Evolutionary conservation across 2,888 invertebrate species (phyloP), one percentile per base, ranked within the genome.

Genomic region (Cetonia aurata): DNA sequence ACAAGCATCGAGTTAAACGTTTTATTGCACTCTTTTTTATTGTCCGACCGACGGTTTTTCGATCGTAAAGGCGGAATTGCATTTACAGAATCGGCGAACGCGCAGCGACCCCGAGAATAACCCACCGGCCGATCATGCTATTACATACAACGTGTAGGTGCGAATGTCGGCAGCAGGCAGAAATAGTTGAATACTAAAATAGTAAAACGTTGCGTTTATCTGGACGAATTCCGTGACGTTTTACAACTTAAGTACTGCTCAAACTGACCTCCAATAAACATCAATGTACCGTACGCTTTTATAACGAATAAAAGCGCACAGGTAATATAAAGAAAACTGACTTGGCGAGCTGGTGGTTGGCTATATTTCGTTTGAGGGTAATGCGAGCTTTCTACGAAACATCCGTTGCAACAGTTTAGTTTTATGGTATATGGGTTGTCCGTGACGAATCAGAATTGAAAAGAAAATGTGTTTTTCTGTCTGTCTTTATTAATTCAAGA

Each of bases 1-100:
- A 33, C 62, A 33, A 62, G 62, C 48, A 62, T 48, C 13, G 48
- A 33, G 50, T 33, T 62, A 62, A 62, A 31, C 62, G 48, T 62
- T 62, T 62, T 62, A 62, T 48, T 62, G 62, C 48, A 62, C n/a
- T 48, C 25, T 50, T 62, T 62, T 62, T 62, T 48, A 15, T 62
- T 31, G 31, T 12, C 33, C 48, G 25, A 33, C n/a, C 17, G 25
- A 31, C 1, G 46, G 48, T 31, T 62, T 37, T 62, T 19, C 48
- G 62, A 62, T 62, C 62, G 48, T 62, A 62, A 46, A 62, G 25
- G 15, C 13, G 62, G 33, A 50, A 62, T 62, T 62, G 46, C 48
- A 62, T 62, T 62, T 62, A 46, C 62, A 62, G 48, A 31, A 33
- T 15, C 15, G 15, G 25, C 17, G 46, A 33, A 25, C 25, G 25